A percentile compares a stretch with the other conserved stretches of the same genome.
These are phyloP conservation scores for Cirrhinus molitorella DNA, from an alignment of 2,797 vertebrate species.

Conservation along the genomic window DNA sequence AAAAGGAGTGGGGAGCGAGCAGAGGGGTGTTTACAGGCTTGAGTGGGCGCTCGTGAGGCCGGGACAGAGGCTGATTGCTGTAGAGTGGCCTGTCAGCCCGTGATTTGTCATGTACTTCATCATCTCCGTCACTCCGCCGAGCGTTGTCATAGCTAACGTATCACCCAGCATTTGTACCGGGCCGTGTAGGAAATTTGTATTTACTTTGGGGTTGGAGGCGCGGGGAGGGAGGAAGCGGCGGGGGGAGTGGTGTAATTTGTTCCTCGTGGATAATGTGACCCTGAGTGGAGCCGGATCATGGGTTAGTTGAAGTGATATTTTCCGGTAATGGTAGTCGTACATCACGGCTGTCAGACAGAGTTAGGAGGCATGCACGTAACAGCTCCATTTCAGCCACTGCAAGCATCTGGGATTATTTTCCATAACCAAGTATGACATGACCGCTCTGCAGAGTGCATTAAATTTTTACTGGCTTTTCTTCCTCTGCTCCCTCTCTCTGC, in stretches of 20 bases:
- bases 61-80: constrained; percentile 84
- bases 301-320: constrained; percentile 99
- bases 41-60: constrained; percentile 80
- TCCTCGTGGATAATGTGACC: constrained; percentile 99
- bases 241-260: constrained; percentile 94
- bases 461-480: constrained; percentile 96
- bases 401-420: constrained; percentile 99
- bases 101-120: constrained; percentile 92
- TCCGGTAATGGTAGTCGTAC: constrained; percentile 99
- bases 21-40: constrained; percentile 84
- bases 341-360: constrained; percentile 99
- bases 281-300: constrained; percentile 99
- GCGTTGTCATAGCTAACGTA: constrained; percentile 82
- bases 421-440: constrained; percentile 99
- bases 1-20: constrained; percentile 25
- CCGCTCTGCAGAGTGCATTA: constrained; percentile 98
- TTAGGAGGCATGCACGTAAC: constrained; percentile 99
- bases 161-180: constrained; percentile 83
- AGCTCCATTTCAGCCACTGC: constrained; percentile 99
- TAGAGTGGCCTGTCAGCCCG: constrained; percentile 82
- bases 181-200: constrained; percentile 98
- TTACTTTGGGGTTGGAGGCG: constrained; percentile 87
- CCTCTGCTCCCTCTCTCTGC: constrained; percentile 61
- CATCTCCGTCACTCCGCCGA: constrained; percentile 87
- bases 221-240: constrained; percentile 1